Percentiles rank a stretch among this genome's conserved stretches.
Conservation (phyloP, 2,113 vertebrate species). For the Hippocampus abdominalis region DNA sequence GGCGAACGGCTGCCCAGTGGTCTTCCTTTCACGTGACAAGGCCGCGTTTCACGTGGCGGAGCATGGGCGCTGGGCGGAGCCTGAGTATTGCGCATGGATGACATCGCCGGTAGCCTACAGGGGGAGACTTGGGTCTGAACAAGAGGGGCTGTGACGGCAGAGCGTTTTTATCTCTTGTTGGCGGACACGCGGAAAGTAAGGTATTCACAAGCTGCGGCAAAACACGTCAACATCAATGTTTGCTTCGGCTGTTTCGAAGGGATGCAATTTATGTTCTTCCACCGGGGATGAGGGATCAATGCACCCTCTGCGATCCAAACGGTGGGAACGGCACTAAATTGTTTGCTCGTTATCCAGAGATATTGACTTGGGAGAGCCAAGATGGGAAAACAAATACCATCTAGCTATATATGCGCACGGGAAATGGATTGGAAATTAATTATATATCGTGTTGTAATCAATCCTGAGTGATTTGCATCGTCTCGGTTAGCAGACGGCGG, state of each 20-base stretch:
- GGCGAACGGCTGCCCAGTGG: constrained; percentile 32
- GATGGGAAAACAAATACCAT: constrained; percentile 23
- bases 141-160: constrained; percentile 19
- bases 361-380: constrained; percentile 28
- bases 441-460: background rate
- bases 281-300: background rate
- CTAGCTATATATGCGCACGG: background rate
- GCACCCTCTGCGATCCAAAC: constrained; percentile 27
- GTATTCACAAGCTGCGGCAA: constrained; percentile 8
- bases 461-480: constrained; percentile 20
- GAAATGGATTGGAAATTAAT: background rate
- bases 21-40: constrained; percentile 29
- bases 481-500: constrained; percentile 39
- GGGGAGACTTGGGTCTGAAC: constrained; percentile 20
- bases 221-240: constrained; percentile 19
- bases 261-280: constrained; percentile 9
- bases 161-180: constrained; percentile 22
- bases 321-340: constrained; percentile 40
- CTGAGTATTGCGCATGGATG: constrained; percentile 29
- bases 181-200: constrained; percentile 21
- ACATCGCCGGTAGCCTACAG: constrained; percentile 29
- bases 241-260: constrained; percentile 15
- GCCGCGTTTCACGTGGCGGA: constrained; percentile 30
- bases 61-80: constrained; percentile 30
- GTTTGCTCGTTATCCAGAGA: constrained; percentile 32